A percentile compares a stretch with the other conserved stretches of the same genome.
phyloP scores from a whole-genome alignment of 2,113 vertebrate species.

The Xerus inauris region DNA sequence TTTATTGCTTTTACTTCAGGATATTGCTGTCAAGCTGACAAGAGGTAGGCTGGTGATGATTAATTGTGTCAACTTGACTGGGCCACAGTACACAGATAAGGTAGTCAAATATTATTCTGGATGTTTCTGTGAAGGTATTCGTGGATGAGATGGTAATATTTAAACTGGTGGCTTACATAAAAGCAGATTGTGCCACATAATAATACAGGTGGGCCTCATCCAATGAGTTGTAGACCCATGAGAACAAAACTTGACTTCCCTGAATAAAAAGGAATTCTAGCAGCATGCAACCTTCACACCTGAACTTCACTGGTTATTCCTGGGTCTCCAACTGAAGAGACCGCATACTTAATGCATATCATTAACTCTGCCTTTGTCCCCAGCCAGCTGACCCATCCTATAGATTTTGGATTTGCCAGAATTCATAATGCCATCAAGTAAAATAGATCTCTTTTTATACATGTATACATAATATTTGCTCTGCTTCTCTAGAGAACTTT shows the following conservation, averaged over 20 bases:
- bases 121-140: not conserved
- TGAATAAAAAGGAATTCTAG: not conserved
- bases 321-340: too few relatives aligned
- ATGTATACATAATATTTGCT: not conserved
- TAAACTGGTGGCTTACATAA: not conserved
- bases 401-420: not conserved
- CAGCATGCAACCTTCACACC: not conserved
- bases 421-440: not conserved
- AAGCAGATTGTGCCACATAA: not conserved
- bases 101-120: too few relatives aligned
- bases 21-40: not conserved
- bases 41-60: not conserved
- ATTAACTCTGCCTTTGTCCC: not conserved
- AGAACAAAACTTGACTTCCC: not conserved
- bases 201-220: not conserved
- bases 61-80: not conserved
- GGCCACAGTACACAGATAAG: not conserved
- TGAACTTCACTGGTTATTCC: not conserved
- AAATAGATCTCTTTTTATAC: not conserved
- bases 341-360: not conserved
- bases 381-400: not conserved
- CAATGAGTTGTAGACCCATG: not conserved
- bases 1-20: not conserved
- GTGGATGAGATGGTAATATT: not conserved
- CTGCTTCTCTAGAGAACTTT: not conserved